Evolutionary conservation across 2,797 vertebrate species (phyloP).

Genomic region (Sebastes miniatus): DNA sequence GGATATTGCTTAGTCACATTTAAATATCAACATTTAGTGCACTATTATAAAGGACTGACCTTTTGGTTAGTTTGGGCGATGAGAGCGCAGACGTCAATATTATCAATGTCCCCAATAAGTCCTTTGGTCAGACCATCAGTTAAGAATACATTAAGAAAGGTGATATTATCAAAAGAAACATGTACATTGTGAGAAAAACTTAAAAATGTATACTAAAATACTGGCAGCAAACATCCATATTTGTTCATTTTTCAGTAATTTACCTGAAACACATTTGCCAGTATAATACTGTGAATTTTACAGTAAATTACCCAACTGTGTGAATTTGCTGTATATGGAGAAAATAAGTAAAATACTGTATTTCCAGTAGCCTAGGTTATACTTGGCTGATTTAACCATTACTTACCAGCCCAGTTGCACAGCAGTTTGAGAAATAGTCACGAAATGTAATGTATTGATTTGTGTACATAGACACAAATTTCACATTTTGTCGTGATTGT

Average conservation of each 20-base stretch:
- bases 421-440: too few species aligned
- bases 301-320: background rate
- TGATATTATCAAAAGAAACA: background rate
- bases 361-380: background rate
- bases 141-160: background rate
- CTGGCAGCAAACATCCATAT: background rate
- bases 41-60: background rate
- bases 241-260: background rate
- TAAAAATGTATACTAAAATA: too few species aligned
- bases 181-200: too few species aligned
- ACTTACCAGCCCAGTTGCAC: background rate
- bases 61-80: background rate
- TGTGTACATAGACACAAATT: too few species aligned
- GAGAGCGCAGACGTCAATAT: background rate
- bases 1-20: background rate
- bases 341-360: background rate
- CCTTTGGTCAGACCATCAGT: background rate
- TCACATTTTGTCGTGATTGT: too few species aligned
- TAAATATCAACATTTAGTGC: background rate
- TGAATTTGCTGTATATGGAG: background rate
- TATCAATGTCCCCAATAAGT: background rate
- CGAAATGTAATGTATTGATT: too few species aligned
- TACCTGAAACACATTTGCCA: background rate
- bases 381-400: background rate
- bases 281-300: background rate